Evolutionary conservation across 2,113 vertebrate genomes (phyloP), one percentile per base, ranked within the genome.

Genomic region (Spilogale gracilis): DNA sequence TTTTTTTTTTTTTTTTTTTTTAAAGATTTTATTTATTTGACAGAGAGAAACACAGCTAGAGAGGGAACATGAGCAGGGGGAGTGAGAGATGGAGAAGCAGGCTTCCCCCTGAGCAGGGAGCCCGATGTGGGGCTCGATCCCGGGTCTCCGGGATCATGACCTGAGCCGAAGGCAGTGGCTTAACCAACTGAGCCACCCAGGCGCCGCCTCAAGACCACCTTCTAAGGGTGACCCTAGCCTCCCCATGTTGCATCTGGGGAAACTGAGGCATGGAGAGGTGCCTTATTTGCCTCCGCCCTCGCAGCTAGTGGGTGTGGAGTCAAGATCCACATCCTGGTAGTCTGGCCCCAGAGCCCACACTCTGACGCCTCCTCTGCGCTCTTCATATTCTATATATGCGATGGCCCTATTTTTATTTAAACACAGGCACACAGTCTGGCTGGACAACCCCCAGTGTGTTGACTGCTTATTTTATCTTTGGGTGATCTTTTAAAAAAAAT

Each of bases 381-480:
- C 11, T 23, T 48, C 58, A 23, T 25, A 20, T 32, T 69, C 73
- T 61, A 0, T 13, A 7, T 30, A 20, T 5, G 25, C 13, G 58
- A 23, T 43, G 9, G 32, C 32, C 32, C n/a, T 69, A 7, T 17
- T 80, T 80, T 86, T 87, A 63, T 81, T 61, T 87, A 32, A 81
- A 65, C 10, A n/a, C 50, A 30, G 3, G 67, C 25, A 50, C 6
- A 7, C 52, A 71, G 63, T 73, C 63, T 91, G 80, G 30, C 43
- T 61, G 54, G 52, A 85, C 61, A 78, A 13, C 60, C 25, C 20
- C 18, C 48, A 43, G 18, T 27, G 67, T 67, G 50, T 13, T 76
- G 50, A 83, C 65, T 82, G 38, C 50, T 67, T 94, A 76, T 91
- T 94, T 86, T 80, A 91, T 81, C 23, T 76, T 52, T 56, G 48